Conservation (phyloP, 2,888 invertebrate species). For the Syrphus vitripennis region DNA sequence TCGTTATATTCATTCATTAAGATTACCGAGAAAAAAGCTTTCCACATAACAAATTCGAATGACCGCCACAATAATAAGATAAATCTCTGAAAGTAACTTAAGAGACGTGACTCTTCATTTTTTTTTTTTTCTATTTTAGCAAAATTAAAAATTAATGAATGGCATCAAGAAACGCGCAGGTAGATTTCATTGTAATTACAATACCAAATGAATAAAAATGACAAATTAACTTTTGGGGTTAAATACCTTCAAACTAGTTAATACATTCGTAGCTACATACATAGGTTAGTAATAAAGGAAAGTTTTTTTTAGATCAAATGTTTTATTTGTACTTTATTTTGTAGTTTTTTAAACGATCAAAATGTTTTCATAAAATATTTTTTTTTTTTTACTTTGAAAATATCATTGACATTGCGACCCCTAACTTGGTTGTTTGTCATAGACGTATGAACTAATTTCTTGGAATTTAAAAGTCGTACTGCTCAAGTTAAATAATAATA, state of each 20-base stretch:
- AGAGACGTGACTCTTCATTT: not conserved
- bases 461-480: too few species aligned
- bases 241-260: not conserved
- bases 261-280: not conserved
- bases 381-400: too few species aligned
- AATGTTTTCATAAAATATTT: too few species aligned
- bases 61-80: too few species aligned
- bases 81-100: not conserved
- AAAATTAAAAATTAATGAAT: not conserved
- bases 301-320: too few species aligned
- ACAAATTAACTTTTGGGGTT: not conserved
- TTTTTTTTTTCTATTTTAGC: not conserved
- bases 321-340: too few species aligned
- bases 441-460: too few species aligned
- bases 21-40: not conserved
- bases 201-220: not conserved
- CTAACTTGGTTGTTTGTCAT: too few species aligned
- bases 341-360: too few species aligned
- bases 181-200: not conserved
- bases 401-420: too few species aligned
- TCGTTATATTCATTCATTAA: not conserved
- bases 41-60: not conserved
- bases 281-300: too few species aligned
- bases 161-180: not conserved
- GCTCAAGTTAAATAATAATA: too few species aligned